phyloP scores from a whole-genome alignment of 2,797 vertebrate genomes.

The Anisognathus igniventris region DNA sequence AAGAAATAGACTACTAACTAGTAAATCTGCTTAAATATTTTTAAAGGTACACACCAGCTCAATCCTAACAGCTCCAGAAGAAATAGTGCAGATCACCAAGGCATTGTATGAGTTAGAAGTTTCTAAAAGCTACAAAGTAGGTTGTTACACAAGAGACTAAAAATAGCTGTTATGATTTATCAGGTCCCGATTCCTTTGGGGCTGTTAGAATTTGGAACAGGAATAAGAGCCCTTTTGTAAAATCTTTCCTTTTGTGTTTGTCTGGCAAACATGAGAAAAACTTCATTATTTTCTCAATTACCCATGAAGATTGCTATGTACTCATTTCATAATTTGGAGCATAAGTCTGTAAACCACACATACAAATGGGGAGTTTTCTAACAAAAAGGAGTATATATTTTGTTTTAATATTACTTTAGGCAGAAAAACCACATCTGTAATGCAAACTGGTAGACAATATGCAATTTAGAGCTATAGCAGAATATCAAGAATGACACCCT shows the following conservation, averaged over 20 bases:
- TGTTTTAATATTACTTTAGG: slow-evolving; percentile 41
- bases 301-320: not conserved
- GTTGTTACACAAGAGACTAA: slow-evolving; percentile 32
- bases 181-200: slow-evolving; percentile 21
- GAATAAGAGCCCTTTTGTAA: not conserved
- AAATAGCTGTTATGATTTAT: slow-evolving; percentile 38
- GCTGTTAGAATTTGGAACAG: slow-evolving; percentile 20
- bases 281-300: not conserved
- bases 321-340: slow-evolving; percentile 14
- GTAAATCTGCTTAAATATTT: not conserved
- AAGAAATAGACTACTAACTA: not conserved
- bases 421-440: slow-evolving; percentile 53
- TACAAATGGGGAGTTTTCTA: slow-evolving; percentile 8
- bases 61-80: not conserved
- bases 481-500: slow-evolving; percentile 38
- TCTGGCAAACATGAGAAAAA: not conserved
- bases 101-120: slow-evolving; percentile 6
- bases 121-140: slow-evolving; percentile 25
- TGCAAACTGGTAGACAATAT: slow-evolving; percentile 20
- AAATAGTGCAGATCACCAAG: not conserved
- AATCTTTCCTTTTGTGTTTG: not conserved
- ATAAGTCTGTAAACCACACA: not conserved
- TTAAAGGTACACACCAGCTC: not conserved
- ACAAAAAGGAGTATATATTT: slow-evolving; percentile 4
- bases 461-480: slow-evolving; percentile 48